phyloP scores from a whole-genome alignment of 2,888 invertebrate genomes.

The Mythimna pallens region DNA sequence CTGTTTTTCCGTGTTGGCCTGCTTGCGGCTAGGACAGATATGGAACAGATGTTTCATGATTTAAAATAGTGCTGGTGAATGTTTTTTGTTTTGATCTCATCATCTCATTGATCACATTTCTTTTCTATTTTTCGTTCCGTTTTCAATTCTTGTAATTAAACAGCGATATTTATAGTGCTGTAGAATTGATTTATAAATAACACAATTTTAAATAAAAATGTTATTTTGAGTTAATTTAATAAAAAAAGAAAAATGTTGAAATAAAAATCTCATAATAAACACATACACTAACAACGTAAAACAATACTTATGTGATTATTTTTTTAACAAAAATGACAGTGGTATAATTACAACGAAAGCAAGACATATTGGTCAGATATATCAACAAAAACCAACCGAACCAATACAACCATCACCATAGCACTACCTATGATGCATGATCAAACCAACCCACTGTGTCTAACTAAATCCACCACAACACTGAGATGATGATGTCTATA shows the following conservation, averaged over 20 bases:
- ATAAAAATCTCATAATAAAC: not conserved
- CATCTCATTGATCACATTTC: slow-evolving; percentile 57
- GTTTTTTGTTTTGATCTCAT: slow-evolving; percentile 72
- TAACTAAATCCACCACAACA: slow-evolving; percentile 24
- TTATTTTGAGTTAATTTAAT: not conserved
- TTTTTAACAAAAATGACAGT: not conserved
- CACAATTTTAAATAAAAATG: not conserved
- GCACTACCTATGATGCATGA: slow-evolving; percentile 50
- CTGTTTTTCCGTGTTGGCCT: slow-evolving; percentile 84
- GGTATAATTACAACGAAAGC: slow-evolving; percentile 1
- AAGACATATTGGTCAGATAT: slow-evolving; percentile 35
- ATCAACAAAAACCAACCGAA: not conserved
- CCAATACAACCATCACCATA: slow-evolving; percentile 9
- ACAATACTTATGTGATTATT: slow-evolving; percentile 6
- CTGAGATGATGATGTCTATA: slow-evolving; percentile 59
- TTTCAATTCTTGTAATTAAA: not conserved
- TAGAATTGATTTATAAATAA: not conserved
- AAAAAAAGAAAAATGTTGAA: not conserved
- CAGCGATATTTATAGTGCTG: not conserved
- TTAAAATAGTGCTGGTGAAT: slow-evolving; percentile 12
- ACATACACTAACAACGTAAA: not conserved
- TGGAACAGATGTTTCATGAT: slow-evolving; percentile 70
- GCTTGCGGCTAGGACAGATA: slow-evolving; percentile 82
- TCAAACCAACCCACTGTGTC: slow-evolving; percentile 22
- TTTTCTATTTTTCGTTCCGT: slow-evolving; percentile 7